A percentile compares a stretch with the other conserved stretches of the same genome.
These are phyloP conservation scores for Butorides virescens DNA, from an alignment of 2,113 vertebrate genomes.

Conservation along the genomic window DNA sequence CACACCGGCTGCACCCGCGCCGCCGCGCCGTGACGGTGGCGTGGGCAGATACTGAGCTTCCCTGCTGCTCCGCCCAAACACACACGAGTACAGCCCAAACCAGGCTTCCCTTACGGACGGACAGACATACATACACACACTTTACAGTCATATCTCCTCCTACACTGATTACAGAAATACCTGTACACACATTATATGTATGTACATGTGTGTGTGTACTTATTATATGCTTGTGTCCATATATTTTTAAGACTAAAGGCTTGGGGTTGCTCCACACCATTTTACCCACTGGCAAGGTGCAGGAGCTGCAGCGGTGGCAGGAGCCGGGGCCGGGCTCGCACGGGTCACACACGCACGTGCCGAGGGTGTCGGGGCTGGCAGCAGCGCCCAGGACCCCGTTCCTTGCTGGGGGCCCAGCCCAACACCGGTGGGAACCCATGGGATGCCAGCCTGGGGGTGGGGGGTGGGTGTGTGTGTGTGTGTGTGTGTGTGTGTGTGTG, in stretches of 20 bases:
- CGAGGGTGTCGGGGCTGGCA: not conserved
- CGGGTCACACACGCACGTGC: accelerated
- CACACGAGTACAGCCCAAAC: accelerated
- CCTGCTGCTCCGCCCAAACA: not conserved
- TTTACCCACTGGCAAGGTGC: not conserved
- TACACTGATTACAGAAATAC: accelerated
- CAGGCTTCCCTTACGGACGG: not conserved
- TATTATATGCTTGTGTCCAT: not conserved
- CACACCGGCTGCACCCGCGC: no score
- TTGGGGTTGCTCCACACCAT: accelerated
- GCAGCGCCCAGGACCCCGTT: not conserved
- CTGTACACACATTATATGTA: not conserved
- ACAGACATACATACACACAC: not conserved
- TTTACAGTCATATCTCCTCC: no score
- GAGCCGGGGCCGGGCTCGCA: not conserved
- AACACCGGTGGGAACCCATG: no score
- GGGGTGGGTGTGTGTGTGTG: no score
- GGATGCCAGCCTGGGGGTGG: no score
- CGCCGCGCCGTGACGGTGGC: not conserved
- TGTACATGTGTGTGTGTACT: no score
- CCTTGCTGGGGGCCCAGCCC: not conserved
- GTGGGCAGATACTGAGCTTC: accelerated
- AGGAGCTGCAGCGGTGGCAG: not conserved
- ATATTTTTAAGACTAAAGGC: not conserved
- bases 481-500: no score